Evolutionary conservation across 2,888 invertebrate species (phyloP).

Genomic region (Ophioninae sp.): DNA sequence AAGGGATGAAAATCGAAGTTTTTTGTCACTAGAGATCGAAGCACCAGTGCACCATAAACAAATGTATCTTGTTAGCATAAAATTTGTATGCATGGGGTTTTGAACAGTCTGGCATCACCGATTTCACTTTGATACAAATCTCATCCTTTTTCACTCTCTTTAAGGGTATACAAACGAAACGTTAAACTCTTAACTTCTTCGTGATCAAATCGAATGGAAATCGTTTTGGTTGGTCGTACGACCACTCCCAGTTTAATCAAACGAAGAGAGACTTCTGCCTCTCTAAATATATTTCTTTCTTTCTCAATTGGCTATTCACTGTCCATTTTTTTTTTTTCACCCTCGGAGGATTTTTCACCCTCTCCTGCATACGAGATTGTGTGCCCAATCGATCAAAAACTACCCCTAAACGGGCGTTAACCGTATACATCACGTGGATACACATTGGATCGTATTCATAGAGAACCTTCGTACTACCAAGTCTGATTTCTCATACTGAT

Average conservation of each 20-base stretch:
- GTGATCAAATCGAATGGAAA: conserved; percentile 77
- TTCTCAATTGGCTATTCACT: conserved; percentile 8
- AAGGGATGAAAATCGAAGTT: conserved; percentile 56
- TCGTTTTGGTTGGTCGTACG: conserved; percentile 70
- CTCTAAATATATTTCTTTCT: conserved; percentile 1
- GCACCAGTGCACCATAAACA: conserved; percentile 76
- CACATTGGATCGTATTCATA: conserved; percentile 24
- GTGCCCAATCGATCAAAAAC: conserved; percentile 31
- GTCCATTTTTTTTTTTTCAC: neutral
- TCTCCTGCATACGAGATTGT: neutral
- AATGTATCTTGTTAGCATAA: conserved; percentile 81
- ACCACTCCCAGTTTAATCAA: conserved; percentile 64
- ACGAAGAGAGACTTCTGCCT: conserved; percentile 56
- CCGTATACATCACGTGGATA: conserved; percentile 10
- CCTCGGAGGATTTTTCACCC: conserved; percentile 24
- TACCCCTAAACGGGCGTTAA: conserved; percentile 40
- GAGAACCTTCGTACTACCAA: conserved; percentile 28
- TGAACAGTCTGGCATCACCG: conserved; percentile 70
- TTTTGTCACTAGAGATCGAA: conserved; percentile 50
- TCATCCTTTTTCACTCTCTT: conserved; percentile 45
- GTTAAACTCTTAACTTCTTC: conserved; percentile 77
- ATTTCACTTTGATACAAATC: conserved; percentile 48
- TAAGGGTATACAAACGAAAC: conserved; percentile 62
- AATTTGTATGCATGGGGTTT: conserved; percentile 81
- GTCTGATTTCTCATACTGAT: conserved; percentile 30